Conservation (phyloP, 2,797 vertebrate genomes). For the Eulemur rubriventer region DNA sequence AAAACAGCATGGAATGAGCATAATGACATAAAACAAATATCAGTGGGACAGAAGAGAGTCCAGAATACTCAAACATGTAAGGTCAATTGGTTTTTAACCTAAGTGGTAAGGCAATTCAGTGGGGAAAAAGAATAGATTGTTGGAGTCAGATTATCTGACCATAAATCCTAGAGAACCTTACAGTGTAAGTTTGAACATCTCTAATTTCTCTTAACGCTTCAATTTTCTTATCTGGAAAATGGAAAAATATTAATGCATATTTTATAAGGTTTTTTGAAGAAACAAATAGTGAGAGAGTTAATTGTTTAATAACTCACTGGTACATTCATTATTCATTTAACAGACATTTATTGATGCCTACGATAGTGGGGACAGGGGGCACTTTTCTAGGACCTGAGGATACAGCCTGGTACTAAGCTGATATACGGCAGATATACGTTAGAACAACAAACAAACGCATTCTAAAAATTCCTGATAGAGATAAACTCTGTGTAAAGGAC, state of each 20-base stretch:
- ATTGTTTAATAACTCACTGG: not conserved
- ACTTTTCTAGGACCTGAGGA: not conserved
- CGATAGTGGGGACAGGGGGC: rapidly evolving
- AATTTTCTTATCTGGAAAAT: not conserved
- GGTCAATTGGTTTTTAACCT: not conserved
- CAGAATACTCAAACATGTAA: not conserved
- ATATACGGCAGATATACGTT: rapidly evolving
- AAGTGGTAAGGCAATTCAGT: not conserved
- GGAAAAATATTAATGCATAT: not conserved
- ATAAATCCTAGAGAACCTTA: not conserved
- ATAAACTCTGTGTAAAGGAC: not conserved
- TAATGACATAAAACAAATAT: not conserved
- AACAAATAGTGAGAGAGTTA: not conserved
- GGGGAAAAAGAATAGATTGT: not conserved
- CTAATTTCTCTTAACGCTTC: not conserved
- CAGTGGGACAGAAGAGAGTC: not conserved
- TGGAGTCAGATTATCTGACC: not conserved
- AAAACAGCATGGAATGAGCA: not conserved
- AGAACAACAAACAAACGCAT: not conserved
- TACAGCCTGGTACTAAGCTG: not conserved
- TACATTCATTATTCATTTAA: not conserved
- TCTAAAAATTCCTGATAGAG: not conserved
- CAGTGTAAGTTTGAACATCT: not conserved
- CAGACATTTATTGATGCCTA: not conserved
- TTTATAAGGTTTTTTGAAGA: not conserved